phyloP scores from a whole-genome alignment of 2,888 invertebrate species.

The Noctua comes region DNA sequence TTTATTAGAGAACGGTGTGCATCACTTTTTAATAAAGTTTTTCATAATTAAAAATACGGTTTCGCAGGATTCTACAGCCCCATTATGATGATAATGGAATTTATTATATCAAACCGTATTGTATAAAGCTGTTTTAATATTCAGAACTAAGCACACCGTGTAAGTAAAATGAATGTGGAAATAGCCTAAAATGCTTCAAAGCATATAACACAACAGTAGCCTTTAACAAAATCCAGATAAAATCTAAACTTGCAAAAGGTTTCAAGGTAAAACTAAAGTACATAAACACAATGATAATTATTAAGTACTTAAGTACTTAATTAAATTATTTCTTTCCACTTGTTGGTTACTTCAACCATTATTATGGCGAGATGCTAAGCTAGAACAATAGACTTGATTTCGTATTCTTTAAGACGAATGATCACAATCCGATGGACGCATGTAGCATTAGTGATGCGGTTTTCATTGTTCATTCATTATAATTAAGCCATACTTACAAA shows the following conservation, averaged over 20 bases:
- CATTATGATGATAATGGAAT: not conserved
- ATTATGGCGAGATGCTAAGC: constrained; percentile 23
- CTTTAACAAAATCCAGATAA: not conserved
- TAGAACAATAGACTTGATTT: constrained; percentile 66
- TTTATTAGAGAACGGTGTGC: constrained; percentile 8
- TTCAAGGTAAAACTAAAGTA: constrained; percentile 34
- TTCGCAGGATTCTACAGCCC: not conserved
- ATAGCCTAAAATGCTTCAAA: not conserved
- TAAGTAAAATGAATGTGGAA: not conserved
- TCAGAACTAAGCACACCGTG: not conserved
- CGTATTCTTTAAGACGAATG: constrained; percentile 61
- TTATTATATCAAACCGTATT: not conserved
- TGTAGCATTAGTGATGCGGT: constrained; percentile 25
- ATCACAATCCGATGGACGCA: constrained; percentile 54
- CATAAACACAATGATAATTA: constrained; percentile 32
- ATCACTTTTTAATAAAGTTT: not conserved
- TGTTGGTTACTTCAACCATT: constrained; percentile 12
- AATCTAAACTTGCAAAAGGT: not conserved
- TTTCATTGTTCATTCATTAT: constrained; percentile 46
- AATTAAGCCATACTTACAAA: too few relatives aligned
- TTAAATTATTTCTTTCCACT: constrained; percentile 26
- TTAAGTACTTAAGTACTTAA: too few relatives aligned
- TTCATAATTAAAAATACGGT: constrained; percentile 3
- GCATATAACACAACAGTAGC: not conserved
- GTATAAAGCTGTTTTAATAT: not conserved